Evolutionary conservation across 2,797 vertebrate genomes (phyloP).

Genomic region (Cirrhinus mrigala): DNA sequence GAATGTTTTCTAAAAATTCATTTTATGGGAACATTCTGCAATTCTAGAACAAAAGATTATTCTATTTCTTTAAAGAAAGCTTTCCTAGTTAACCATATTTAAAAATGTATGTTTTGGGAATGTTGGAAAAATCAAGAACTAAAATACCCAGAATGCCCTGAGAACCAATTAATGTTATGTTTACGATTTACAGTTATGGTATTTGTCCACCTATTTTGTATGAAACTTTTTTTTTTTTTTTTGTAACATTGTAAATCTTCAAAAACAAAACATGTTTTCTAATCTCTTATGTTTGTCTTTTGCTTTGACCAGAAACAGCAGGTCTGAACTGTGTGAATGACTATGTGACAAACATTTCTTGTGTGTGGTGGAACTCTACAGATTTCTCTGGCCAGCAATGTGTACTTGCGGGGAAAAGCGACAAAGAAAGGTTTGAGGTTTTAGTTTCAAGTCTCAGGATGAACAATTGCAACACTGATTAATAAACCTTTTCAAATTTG

Average conservation of each 20-base stretch:
- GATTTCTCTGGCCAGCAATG: conserved; percentile 55
- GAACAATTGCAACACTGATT: neutral
- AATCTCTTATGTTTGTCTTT: neutral
- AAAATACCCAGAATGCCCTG: neutral
- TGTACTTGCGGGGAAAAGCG: conserved; percentile 50
- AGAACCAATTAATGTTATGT: neutral
- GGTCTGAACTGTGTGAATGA: conserved; percentile 76
- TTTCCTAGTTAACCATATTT: neutral
- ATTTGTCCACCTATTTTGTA: neutral
- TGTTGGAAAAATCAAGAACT: neutral
- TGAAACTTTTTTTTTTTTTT: conserved; percentile 4
- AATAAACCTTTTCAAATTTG: neutral
- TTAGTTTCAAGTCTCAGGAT: neutral
- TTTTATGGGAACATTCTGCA: neutral
- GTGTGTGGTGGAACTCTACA: conserved; percentile 63
- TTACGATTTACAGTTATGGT: no score
- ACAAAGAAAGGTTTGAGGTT: fast-evolving
- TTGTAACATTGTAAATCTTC: neutral
- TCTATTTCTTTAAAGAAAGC: neutral
- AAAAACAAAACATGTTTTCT: neutral
- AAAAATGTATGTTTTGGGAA: neutral
- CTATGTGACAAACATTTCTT: conserved; percentile 70
- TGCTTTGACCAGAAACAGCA: conserved; percentile 40
- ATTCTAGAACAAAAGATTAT: neutral
- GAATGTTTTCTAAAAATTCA: neutral